These are phyloP conservation scores for Nothocercus julius DNA, from an alignment of 2,113 vertebrate genomes.

Conservation along the genomic window DNA sequence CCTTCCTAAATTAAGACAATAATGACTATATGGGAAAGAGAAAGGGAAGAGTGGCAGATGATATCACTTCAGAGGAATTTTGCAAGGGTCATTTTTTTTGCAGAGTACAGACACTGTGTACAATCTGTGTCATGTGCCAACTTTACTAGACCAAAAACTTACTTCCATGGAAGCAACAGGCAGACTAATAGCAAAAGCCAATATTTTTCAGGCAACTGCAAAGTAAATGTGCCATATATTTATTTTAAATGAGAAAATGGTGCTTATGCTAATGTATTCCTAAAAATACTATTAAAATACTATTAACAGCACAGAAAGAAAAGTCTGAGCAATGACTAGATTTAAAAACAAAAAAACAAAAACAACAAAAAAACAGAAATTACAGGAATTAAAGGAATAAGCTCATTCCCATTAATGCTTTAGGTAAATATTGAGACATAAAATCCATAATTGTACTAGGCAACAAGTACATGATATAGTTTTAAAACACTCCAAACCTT, in stretches of 20 bases:
- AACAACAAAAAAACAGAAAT: background rate
- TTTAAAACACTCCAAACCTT: background rate
- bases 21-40: background rate
- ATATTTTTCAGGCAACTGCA: background rate
- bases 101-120: background rate
- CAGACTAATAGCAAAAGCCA: background rate
- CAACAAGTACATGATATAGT: background rate
- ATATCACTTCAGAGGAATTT: background rate
- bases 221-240: background rate
- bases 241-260: background rate
- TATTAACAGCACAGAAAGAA: background rate
- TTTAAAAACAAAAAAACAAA: no score
- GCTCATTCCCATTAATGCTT: background rate
- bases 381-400: background rate
- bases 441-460: background rate
- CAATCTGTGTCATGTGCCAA: fast-evolving
- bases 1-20: background rate
- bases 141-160: background rate
- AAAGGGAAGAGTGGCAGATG: background rate
- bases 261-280: background rate
- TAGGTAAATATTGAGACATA: background rate
- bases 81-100: background rate
- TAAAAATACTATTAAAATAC: background rate
- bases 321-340: background rate
- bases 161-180: background rate